Base-by-base conservation (phyloP, 1,140 invertebrate species). In the Drosophila hydei region DNA sequence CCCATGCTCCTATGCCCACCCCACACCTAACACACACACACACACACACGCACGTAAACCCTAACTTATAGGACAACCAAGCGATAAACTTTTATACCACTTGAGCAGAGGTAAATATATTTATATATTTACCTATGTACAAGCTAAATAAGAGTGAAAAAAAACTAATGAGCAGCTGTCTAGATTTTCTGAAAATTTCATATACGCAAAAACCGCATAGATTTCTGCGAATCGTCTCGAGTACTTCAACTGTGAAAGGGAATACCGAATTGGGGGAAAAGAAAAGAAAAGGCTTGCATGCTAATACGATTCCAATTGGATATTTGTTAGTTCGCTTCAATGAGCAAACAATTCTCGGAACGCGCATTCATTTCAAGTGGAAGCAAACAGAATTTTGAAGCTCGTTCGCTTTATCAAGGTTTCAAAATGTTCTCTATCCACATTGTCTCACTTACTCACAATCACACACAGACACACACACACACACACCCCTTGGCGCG, bases 301-400 rank as follows among this genome's bases (percentile, higher is more conserved):
- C 11, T 19, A 40, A 55, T 42, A 5, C n/a, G 52, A 55, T 42
- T 40, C 21, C 40, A 64, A 6, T 51, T 68, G n/a, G 12, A 30
- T 30, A 21, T 65, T 43, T 25, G 2, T 38, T 25, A 36, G 18
- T 19, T 11, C 6, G 23, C 47, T 27, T 4, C 21, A 8, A 47
- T 16, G n/a, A 1, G 47, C 23, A 8, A 21, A 21, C 16, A 25
- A 16, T 55, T 55, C 52, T 55, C 1, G 3, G 52, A 55, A 54
- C 12, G n/a, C 11, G 21, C 6, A 18, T 43, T 8, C 2, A 48
- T 16, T 21, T 50, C 47, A 21, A 50, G 47, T 50, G 47, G n/a
- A 50, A 16, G n/a, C 7, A n/a, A 50, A 7, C 36, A 6, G n/a
- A 55, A 55, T 42, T 40, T 42, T 6, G 36, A 8, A 23, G 36